Evolutionary conservation across 2,113 vertebrate genomes (phyloP), one percentile per base, ranked within the genome.

Genomic region (Lontra canadensis): DNA sequence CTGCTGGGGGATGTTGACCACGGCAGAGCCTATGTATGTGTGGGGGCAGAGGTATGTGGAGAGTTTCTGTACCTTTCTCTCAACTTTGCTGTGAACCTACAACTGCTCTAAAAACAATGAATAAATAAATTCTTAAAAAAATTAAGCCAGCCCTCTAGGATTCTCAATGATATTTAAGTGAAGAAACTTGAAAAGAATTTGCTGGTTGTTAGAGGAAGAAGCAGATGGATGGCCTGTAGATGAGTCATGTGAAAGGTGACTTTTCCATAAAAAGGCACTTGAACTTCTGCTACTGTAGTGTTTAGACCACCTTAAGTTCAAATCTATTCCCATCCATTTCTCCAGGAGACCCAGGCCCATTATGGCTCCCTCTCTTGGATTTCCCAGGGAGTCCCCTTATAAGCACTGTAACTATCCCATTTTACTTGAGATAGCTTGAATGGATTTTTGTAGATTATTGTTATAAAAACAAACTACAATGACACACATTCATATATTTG

Each of bases 211-310:
- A 78, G 90, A 78, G 92, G 65, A 95, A 57, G 84, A 67, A 88
- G 79, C 55, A 80, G 92, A 57, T 85, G 74, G 83, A 59, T 20
- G 67, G 67, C 61, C 55, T 57, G 23, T 6, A 25, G 34, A 67
- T 98, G 94, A 98, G 59, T 96, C 87, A 96, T 18, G 21, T n/a
- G 65, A 44, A 96, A 52, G 39, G 73, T 52, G 52, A 95, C 47
- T 88, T 78, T 31, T 47, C 90, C 87, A 47, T 84, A 47, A 81
- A 95, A 92, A 92, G 44, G 23, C 31, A 34, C 5, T 86, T 55
- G 65, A 81, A 52, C 52, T 88, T 92, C 79, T 97, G 88, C 59
- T 91, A 3, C 71, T 84, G 39, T 42, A 73, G 55, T 67, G 8
- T 55, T 79, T 81, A 85, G 52, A 88, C 61, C 29, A n/a, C 86